Conservation (phyloP, 2,797 vertebrate genomes). For the Crocidura indochinensis region DNA sequence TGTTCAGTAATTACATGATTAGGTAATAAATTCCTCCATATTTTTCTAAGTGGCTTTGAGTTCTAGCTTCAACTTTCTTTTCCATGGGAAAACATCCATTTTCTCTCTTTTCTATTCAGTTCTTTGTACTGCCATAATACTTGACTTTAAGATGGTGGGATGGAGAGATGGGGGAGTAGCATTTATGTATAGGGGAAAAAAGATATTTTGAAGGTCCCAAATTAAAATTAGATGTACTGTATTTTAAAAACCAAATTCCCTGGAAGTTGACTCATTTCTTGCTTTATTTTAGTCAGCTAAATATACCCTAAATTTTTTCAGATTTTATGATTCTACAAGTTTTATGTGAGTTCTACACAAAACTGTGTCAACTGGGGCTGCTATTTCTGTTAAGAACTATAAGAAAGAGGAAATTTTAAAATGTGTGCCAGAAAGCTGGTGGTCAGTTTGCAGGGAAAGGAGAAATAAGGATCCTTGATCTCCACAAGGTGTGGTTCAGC, state of each 20-base stretch:
- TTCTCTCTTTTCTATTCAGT: not conserved
- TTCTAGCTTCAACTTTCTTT: not conserved
- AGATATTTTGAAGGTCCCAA: slow-evolving; percentile 50
- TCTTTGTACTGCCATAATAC: not conserved
- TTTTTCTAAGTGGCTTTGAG: slow-evolving; percentile 29
- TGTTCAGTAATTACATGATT: slow-evolving; percentile 54
- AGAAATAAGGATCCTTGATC: slow-evolving; percentile 59
- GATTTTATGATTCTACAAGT: not conserved
- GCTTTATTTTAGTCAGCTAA: slow-evolving; percentile 34
- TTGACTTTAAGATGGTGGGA: not conserved
- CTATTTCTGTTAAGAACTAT: slow-evolving; percentile 24
- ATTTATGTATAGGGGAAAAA: slow-evolving; percentile 18
- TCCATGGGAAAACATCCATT: slow-evolving; percentile 24
- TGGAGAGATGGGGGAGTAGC: too few species aligned
- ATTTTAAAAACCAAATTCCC: slow-evolving; percentile 46
- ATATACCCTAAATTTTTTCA: slow-evolving; percentile 43
- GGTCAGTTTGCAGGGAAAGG: slow-evolving; percentile 48
- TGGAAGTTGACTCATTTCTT: slow-evolving; percentile 21
- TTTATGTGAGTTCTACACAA: slow-evolving; percentile 4
- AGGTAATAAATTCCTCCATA: slow-evolving; percentile 41
- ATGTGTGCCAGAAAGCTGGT: not conserved
- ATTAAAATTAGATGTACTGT: slow-evolving; percentile 48
- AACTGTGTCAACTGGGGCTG: slow-evolving; percentile 10
- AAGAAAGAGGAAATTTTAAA: slow-evolving; percentile 32
- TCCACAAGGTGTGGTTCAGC: slow-evolving; percentile 61